A percentile compares a stretch with the other conserved stretches of the same genome.
Evolutionary conservation across 2,888 invertebrate species (phyloP).

Genomic region (Cerceris rybyensis): DNA sequence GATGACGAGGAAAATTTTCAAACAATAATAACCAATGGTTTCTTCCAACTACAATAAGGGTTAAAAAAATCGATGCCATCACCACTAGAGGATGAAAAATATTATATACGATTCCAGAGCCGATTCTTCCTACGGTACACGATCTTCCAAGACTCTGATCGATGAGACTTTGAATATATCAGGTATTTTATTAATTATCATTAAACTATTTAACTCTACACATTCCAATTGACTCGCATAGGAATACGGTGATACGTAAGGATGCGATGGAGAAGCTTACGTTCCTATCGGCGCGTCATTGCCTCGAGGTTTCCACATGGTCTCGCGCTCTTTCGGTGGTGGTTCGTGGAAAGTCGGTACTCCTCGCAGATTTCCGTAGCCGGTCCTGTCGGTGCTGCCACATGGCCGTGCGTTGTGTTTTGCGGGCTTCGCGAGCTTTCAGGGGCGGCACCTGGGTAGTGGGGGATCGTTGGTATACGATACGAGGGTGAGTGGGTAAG

Average conservation of each 20-base stretch:
- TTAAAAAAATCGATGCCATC: too few species aligned
- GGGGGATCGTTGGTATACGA: constrained; percentile 36
- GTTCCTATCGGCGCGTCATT: constrained; percentile 56
- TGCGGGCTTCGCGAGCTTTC: constrained; percentile 65
- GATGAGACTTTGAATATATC: too few species aligned
- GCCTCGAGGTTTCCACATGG: constrained; percentile 71
- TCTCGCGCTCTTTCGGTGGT: constrained; percentile 55
- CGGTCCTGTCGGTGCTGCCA: constrained; percentile 76
- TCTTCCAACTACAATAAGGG: too few species aligned
- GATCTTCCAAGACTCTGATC: too few species aligned
- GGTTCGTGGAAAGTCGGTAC: constrained; percentile 48
- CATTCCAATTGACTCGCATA: background rate
- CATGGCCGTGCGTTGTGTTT: constrained; percentile 71
- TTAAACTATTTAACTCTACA: too few species aligned
- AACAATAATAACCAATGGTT: background rate
- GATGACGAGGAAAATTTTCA: background rate
- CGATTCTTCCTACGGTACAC: too few species aligned
- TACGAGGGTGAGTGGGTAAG: constrained; percentile 26
- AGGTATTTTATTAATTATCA: too few species aligned
- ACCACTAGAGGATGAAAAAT: too few species aligned
- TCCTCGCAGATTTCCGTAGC: constrained; percentile 48
- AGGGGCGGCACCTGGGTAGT: constrained; percentile 67
- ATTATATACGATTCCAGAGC: too few species aligned
- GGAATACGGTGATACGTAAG: background rate
- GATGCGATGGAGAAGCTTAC: constrained; percentile 11